A percentile compares a stretch with the other conserved stretches of the same genome.
phyloP scores from a whole-genome alignment of 1,140 invertebrate species.

The Aphaenogaster floridana region DNA sequence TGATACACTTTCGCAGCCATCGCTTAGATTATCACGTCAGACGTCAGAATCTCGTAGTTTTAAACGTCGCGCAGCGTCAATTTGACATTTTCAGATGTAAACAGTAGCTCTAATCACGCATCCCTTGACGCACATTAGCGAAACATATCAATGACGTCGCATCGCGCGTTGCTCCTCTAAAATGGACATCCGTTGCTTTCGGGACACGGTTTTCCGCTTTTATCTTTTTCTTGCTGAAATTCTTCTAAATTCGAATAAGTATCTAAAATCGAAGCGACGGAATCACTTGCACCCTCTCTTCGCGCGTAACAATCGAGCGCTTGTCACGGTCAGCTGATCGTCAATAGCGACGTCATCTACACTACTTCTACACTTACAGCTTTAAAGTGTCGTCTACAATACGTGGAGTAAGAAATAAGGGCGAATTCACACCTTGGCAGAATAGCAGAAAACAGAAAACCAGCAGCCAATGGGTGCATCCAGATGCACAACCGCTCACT shows the following conservation, averaged over 20 bases:
- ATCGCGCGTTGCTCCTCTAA: background rate
- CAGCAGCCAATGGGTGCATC: no score
- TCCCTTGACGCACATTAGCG: background rate
- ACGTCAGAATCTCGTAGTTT: background rate
- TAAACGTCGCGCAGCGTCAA: background rate
- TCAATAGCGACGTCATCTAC: no score
- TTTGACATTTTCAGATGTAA: background rate
- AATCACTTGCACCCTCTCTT: background rate
- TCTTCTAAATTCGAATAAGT: background rate
- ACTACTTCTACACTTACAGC: no score
- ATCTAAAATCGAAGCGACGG: background rate
- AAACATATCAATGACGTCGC: background rate
- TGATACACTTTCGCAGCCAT: conserved; percentile 84
- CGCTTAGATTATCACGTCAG: conserved; percentile 6
- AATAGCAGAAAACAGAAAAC: no score
- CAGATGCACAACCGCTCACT: no score
- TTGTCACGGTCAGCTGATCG: conserved; percentile 14
- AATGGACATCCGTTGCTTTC: background rate
- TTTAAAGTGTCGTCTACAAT: no score
- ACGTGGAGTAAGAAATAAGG: no score
- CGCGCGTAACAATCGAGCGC: background rate
- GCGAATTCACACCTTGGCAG: no score
- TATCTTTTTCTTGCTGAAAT: background rate
- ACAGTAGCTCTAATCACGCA: background rate
- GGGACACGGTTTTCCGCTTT: no score